Percentiles rank a stretch among this genome's conserved stretches.
phyloP scores from a whole-genome alignment of 2,797 vertebrate genomes.

The Mormyrops attenuatus region DNA sequence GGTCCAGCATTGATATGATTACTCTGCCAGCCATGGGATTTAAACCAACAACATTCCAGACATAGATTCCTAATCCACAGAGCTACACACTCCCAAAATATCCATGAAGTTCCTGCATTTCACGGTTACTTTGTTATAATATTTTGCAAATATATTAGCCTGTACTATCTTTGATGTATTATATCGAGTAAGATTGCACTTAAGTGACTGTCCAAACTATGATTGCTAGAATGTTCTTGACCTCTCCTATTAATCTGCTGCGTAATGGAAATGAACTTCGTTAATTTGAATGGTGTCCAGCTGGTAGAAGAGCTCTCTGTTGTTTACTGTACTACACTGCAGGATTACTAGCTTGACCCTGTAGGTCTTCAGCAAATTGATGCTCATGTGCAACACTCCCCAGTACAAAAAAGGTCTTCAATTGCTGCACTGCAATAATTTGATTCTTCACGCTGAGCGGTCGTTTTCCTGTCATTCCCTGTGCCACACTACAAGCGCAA shows the following conservation, averaged over 20 bases:
- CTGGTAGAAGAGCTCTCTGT: neutral
- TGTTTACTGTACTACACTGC: neutral
- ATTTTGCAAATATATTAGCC: neutral
- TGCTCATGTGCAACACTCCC: neutral
- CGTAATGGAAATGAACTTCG: neutral
- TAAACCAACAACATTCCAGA: neutral
- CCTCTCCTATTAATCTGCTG: neutral
- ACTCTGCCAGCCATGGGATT: neutral
- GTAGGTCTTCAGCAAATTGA: constrained; percentile 5
- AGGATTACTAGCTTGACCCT: neutral
- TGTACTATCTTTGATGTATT: neutral
- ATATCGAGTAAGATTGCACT: neutral
- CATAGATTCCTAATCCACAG: neutral
- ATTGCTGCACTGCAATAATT: neutral
- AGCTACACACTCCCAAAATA: neutral
- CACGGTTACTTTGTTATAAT: neutral
- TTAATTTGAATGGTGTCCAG: neutral
- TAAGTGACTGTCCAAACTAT: neutral
- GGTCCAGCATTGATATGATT: neutral
- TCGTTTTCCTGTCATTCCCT: neutral
- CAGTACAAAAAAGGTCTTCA: neutral
- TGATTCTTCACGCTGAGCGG: neutral
- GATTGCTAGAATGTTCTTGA: neutral
- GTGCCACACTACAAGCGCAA: neutral
- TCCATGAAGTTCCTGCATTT: neutral